Evolutionary conservation across 2,113 vertebrate genomes (phyloP), one percentile per base, ranked within the genome.

Genomic region (Porphyrio hochstetteri): DNA sequence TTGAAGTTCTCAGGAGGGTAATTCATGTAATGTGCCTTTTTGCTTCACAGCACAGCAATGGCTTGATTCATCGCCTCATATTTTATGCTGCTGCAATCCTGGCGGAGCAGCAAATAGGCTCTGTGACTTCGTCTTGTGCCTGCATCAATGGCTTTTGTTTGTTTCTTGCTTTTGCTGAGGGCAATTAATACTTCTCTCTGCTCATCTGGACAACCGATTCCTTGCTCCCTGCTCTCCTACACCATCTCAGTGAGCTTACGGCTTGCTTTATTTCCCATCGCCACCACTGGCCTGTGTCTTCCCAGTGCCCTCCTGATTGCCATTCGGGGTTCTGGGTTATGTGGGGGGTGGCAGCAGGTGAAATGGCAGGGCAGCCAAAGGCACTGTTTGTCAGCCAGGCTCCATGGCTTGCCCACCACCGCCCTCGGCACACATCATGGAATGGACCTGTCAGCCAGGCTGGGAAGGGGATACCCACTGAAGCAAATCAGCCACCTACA

Each of bases 321-420:
- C 23, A 33, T 4, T 7, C 10, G 38, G 33, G 42, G 18, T 67
- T 82, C 38, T 36, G 76, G 44, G 53, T n/a, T 65, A 10, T 42
- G 0, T 91, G 65, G 48, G 48, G 53, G 15, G 17, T 0, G 3
- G 61, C 57, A 71, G 75, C 20, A 55, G 40, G 59, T 65, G 74
- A 82, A 35, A 36, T 12, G 60, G 25, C 4, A 11, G 67, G 48
- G 23, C 40, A 76, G 75, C 50, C 63, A 17, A 57, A 63, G 75
- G 53, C 38, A 7, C 8, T 77, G 35, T 40, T 71, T 19, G 24
- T 48, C 55, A 59, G n/a, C 80, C 60, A 23, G 53, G 46, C 77
- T 57, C 40, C 35, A 31, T 0, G 0, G 36, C 70, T 78, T 8
- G 1, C 44, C 69, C 0, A 1, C n/a, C 18, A 0, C 33, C 6